Percentiles rank a stretch among this genome's conserved stretches.
Evolutionary conservation across 1,140 invertebrate species (phyloP).

Genomic region (Pogonus chalceus): DNA sequence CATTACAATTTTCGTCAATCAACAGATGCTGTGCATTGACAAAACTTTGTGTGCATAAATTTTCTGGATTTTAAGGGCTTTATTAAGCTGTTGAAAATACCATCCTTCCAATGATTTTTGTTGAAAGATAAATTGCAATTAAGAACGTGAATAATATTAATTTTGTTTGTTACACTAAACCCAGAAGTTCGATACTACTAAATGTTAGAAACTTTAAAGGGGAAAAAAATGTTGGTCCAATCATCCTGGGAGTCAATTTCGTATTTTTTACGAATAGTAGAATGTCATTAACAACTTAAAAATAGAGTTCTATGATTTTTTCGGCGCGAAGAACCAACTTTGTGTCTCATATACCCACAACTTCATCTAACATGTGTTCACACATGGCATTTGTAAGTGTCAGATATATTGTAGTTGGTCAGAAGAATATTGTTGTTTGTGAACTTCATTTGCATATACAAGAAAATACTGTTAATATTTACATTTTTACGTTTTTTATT

Average conservation of each 20-base stretch:
- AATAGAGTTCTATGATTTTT: background rate
- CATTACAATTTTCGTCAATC: background rate
- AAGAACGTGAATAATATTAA: too few relatives aligned
- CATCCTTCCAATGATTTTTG: too few relatives aligned
- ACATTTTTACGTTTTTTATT: too few relatives aligned
- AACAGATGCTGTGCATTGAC: background rate
- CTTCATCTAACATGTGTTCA: slow-evolving; percentile 17
- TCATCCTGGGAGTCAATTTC: background rate
- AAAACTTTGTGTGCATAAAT: background rate
- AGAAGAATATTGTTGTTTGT: too few relatives aligned
- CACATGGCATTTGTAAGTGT: slow-evolving; percentile 20
- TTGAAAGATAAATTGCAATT: too few relatives aligned
- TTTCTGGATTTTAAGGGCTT: background rate
- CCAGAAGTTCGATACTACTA: background rate
- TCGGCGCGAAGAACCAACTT: background rate
- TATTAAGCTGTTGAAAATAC: too few relatives aligned
- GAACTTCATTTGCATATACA: too few relatives aligned
- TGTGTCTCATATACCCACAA: background rate
- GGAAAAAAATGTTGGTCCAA: background rate
- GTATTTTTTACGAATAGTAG: background rate
- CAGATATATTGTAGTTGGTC: slow-evolving; percentile 11
- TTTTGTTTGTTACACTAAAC: too few relatives aligned
- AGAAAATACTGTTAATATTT: too few relatives aligned
- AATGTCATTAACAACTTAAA: background rate
- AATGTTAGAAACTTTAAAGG: background rate